Percentiles rank a stretch among this genome's conserved stretches.
phyloP scores from a whole-genome alignment of 2,888 invertebrate species.

The Athetis lepigone region DNA sequence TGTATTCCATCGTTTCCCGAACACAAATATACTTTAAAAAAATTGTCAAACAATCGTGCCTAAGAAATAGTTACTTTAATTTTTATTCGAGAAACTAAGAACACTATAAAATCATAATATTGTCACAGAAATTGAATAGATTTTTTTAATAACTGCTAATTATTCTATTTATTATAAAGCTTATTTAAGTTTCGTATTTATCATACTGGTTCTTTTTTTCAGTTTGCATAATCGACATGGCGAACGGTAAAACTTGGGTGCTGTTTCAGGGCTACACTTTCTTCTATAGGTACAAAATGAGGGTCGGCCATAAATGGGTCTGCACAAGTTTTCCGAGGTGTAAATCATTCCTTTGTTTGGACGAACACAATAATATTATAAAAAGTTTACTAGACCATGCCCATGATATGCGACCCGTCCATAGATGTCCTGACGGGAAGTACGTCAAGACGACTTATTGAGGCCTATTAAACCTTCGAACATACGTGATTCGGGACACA shows the following conservation, averaged over 20 bases:
- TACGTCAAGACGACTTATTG: constrained; percentile 52
- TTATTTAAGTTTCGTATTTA: not conserved
- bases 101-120: no score
- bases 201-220: constrained; percentile 48
- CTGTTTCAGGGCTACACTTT: constrained; percentile 73
- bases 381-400: constrained; percentile 57
- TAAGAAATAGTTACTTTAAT: no score
- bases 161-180: no score
- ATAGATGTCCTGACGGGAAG: constrained; percentile 67
- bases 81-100: no score
- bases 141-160: no score
- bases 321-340: constrained; percentile 78
- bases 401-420: constrained; percentile 63
- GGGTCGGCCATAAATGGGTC: constrained; percentile 74
- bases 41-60: no score
- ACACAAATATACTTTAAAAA: no score
- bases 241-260: constrained; percentile 68
- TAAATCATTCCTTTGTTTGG: constrained; percentile 72
- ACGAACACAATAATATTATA: constrained; percentile 64
- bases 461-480: constrained; percentile 2
- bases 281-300: constrained; percentile 74
- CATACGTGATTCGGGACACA: no score
- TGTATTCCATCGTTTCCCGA: no score
- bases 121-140: no score
- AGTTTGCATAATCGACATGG: constrained; percentile 73